Conservation (phyloP, 2,888 invertebrate genomes). For the Lithophane ornitopus region DNA sequence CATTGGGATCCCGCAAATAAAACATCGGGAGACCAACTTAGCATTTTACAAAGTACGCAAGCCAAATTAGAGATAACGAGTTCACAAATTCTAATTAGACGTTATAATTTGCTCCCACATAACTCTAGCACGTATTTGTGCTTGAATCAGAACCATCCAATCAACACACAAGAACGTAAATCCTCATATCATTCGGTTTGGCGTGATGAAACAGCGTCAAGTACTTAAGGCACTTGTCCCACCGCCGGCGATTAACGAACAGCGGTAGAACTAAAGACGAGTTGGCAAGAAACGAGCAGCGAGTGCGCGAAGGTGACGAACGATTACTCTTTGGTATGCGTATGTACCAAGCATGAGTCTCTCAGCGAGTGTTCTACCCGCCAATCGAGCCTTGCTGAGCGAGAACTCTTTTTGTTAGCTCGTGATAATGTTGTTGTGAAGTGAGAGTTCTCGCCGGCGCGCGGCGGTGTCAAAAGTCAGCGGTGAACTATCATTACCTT, state of each 20-base stretch:
- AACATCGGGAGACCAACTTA: background rate
- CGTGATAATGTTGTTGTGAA: too few species aligned
- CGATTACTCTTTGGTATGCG: background rate
- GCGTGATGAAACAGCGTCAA: conserved; percentile 63
- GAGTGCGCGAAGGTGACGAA: background rate
- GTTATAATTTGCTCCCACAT: conserved; percentile 42
- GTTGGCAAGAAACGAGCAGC: background rate
- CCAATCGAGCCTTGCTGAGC: background rate
- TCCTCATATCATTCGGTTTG: conserved; percentile 58
- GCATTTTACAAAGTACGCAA: conserved; percentile 14
- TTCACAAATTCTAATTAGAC: conserved; percentile 48
- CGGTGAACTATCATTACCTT: background rate
- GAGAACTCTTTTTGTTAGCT: background rate
- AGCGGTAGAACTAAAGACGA: background rate
- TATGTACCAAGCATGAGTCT: background rate
- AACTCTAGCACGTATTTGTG: conserved; percentile 30
- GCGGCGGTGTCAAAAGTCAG: background rate
- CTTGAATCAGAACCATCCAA: conserved; percentile 53
- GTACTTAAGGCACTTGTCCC: conserved; percentile 37
- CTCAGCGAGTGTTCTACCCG: background rate
- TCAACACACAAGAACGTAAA: conserved; percentile 55
- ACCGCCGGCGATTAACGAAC: background rate
- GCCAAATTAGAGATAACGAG: conserved; percentile 27
- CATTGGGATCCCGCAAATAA: background rate
- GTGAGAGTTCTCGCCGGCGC: background rate